These are phyloP conservation scores for Tamandua tetradactyla DNA, from an alignment of 2,797 vertebrate species.

Conservation along the genomic window DNA sequence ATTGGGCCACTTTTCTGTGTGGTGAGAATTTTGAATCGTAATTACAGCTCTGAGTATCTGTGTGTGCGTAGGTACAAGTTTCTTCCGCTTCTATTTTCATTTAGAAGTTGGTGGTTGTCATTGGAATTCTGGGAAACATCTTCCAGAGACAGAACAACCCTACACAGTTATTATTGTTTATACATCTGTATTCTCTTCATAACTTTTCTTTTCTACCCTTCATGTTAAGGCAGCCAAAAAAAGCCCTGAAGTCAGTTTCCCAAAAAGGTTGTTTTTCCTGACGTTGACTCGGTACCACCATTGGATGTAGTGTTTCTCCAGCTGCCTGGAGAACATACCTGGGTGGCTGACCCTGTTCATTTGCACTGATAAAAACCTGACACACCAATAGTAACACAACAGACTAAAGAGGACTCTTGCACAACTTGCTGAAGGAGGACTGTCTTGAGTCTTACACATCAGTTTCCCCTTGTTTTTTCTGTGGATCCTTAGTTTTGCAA, in stretches of 20 bases:
- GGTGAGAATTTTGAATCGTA: neutral
- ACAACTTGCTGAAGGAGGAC: neutral
- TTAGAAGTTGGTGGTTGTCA: constrained; percentile 41
- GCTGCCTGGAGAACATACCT: neutral
- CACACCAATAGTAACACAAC: neutral
- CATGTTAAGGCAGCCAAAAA: neutral
- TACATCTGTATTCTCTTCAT: constrained; percentile 3
- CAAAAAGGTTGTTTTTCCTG: neutral
- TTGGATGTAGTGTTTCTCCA: neutral
- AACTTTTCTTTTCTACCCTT: constrained; percentile 17
- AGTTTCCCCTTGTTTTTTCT: constrained; percentile 62
- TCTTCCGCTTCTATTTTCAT: constrained; percentile 21
- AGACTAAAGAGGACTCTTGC: neutral
- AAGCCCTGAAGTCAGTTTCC: neutral
- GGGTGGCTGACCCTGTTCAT: neutral
- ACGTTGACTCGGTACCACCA: neutral
- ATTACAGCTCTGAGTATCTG: neutral
- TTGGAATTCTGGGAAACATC: constrained; percentile 21
- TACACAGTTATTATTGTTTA: neutral
- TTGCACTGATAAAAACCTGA: neutral
- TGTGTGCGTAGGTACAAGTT: neutral
- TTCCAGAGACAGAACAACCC: neutral
- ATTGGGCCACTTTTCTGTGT: neutral
- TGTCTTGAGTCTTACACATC: neutral
- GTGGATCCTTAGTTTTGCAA: constrained; percentile 42